Evolutionary conservation across 1,140 invertebrate genomes (phyloP), one percentile per base, ranked within the genome.

Genomic region (Euwallacea similis): DNA sequence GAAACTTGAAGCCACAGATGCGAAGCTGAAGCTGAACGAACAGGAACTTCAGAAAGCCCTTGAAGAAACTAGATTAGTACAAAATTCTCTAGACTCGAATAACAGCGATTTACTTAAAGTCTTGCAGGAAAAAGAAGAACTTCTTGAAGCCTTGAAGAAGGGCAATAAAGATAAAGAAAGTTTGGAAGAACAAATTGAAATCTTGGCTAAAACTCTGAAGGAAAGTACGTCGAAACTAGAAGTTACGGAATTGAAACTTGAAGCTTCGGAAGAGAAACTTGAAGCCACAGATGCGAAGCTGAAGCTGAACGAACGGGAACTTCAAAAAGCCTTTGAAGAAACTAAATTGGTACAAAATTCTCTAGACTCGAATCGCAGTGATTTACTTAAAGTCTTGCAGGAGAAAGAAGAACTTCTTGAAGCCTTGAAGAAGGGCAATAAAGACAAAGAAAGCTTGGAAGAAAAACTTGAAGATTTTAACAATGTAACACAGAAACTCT

Each of bases 341-440:
- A 74, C 69, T 42, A 60, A 42, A 33, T 53, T 74, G 7, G 63
- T 69, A 44, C 63, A 54, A n/a, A 72, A 74, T 42, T 74, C 72
- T 42, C 42, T 69, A 15, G 65, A 75, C 42, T 58, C 70, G 16
- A 72, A 69, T 43, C 63, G 16, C 42, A 60, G 54, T 7, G 71
- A 74, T 21, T 42, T 74, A 16, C 43, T 54, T 10, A 75, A 75
- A 63, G 55, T 66, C 7, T 42, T 43, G 15, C 67, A 74, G 64
- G 59, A 74, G 56, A 71, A 71, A 64, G 73, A 74, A 9, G 58
- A 71, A 44, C 66, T 73, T 55, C 42, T 74, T 13, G 71, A 74
- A 46, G 73, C 73, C 0, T 41, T 72, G 11, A 66, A 72, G 58
- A 63, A 66, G 67, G 73, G 71, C 44, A 70, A 75, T 43, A 74